Percentiles rank a stretch among this genome's conserved stretches.
phyloP scores from a whole-genome alignment of 2,888 invertebrate species.

The Lymantria dispar region DNA sequence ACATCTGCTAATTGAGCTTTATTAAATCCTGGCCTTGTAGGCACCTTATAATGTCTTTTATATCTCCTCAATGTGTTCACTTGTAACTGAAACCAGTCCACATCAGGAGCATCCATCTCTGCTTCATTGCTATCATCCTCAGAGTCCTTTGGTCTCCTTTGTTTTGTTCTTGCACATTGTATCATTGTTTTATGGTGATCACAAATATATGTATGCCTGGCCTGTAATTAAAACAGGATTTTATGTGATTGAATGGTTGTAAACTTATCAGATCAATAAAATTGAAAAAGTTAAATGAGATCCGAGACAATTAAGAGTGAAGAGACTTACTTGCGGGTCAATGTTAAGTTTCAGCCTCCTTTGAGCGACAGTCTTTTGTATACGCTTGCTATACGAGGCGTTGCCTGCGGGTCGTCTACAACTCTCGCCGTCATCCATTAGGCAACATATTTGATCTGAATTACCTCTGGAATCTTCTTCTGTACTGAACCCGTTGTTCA shows the following conservation, averaged over 20 bases:
- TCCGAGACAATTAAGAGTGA: too few species aligned
- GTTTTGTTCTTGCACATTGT: constrained; percentile 96
- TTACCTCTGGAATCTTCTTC: constrained; percentile 95
- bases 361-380: constrained; percentile 97
- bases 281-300: too few species aligned
- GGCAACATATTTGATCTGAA: constrained; percentile 95
- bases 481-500: constrained; percentile 95
- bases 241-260: neutral
- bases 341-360: constrained; percentile 93
- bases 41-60: constrained; percentile 96
- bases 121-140: constrained; percentile 97
- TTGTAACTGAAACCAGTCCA: constrained; percentile 96
- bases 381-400: constrained; percentile 97
- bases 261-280: constrained; percentile 3
- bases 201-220: constrained; percentile 97
- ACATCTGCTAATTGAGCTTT: constrained; percentile 98
- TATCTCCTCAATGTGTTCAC: constrained; percentile 96
- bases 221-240: constrained; percentile 78
- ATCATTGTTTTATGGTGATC: constrained; percentile 98
- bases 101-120: constrained; percentile 95
- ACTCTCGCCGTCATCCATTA: constrained; percentile 93
- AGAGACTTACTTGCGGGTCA: constrained; percentile 82
- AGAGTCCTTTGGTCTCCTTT: constrained; percentile 93
- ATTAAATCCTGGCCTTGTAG: constrained; percentile 94
- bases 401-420: constrained; percentile 95